Evolutionary conservation across 35 echinoderm and acorn worm species (phyloP).

Genomic region (Diadema setosum): DNA sequence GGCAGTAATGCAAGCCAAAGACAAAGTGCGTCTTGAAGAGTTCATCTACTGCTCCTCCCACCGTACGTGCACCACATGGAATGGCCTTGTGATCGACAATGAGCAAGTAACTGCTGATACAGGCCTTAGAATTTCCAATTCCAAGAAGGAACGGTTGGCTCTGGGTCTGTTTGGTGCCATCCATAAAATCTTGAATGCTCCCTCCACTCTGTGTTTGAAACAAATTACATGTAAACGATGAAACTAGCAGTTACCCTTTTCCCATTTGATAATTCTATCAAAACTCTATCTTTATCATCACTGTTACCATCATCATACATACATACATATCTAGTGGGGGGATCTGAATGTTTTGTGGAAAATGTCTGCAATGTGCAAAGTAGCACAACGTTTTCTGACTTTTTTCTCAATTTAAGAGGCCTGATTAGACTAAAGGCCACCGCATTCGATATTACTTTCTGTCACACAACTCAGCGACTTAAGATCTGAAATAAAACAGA

Average conservation of each 20-base stretch:
- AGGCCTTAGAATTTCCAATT: background rate
- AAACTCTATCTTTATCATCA: too few relatives aligned
- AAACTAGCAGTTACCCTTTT: background rate
- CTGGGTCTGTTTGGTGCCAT: background rate
- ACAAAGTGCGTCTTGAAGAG: constrained; percentile 32
- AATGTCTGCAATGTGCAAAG: too few relatives aligned
- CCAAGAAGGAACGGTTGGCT: constrained; percentile 6
- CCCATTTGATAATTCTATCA: too few relatives aligned
- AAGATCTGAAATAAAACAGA: too few relatives aligned
- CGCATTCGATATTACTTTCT: too few relatives aligned
- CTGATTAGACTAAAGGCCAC: too few relatives aligned
- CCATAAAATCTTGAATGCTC: background rate
- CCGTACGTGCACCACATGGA: background rate
- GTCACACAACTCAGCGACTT: too few relatives aligned
- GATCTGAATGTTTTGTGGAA: too few relatives aligned
- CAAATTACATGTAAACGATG: background rate
- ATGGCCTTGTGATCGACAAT: constrained; percentile 1
- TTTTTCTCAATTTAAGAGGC: too few relatives aligned
- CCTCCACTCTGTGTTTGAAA: background rate
- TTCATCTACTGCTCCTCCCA: background rate
- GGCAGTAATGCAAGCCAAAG: background rate
- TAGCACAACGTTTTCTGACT: too few relatives aligned
- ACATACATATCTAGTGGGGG: too few relatives aligned
- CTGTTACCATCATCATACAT: too few relatives aligned
- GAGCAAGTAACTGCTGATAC: background rate